Conservation (phyloP, 2,113 vertebrate species). For the Hippocampus comes region DNA sequence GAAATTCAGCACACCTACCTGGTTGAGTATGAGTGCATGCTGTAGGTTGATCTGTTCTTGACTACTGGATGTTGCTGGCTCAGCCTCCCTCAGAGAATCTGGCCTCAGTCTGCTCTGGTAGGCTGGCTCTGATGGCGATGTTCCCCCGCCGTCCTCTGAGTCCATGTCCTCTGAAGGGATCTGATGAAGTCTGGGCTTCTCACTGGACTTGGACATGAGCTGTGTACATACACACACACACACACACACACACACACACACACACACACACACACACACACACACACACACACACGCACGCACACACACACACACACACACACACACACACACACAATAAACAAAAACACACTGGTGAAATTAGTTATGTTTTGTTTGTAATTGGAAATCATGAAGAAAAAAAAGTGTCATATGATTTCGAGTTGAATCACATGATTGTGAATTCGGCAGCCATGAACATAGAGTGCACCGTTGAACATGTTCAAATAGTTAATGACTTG, state of each 20-base stretch:
- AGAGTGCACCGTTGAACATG: background rate
- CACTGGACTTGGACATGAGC: slow-evolving; percentile 83
- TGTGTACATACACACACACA: slow-evolving; percentile 25
- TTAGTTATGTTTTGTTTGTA: too few species aligned
- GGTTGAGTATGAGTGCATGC: slow-evolving; percentile 74
- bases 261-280: background rate
- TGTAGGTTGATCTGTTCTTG: slow-evolving; percentile 74
- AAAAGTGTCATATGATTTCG: background rate
- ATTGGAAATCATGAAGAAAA: background rate
- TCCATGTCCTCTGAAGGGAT: slow-evolving; percentile 94
- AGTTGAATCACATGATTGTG: background rate
- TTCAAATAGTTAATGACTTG: background rate
- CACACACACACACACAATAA: background rate
- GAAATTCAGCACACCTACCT: slow-evolving; percentile 61
- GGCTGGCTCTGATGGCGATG: slow-evolving; percentile 54
- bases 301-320: background rate
- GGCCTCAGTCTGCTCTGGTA: slow-evolving; percentile 60
- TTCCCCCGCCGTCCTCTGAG: slow-evolving; percentile 67
- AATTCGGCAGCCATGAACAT: background rate
- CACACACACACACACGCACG: too few species aligned
- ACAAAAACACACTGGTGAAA: too few species aligned
- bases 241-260: background rate
- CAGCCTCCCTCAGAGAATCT: slow-evolving; percentile 46
- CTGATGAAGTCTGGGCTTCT: slow-evolving; percentile 86
- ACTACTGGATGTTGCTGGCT: slow-evolving; percentile 55